A percentile compares a stretch with the other conserved stretches of the same genome.
Conservation (phyloP, 2,113 vertebrate species). For the Axis porcinus region DNA sequence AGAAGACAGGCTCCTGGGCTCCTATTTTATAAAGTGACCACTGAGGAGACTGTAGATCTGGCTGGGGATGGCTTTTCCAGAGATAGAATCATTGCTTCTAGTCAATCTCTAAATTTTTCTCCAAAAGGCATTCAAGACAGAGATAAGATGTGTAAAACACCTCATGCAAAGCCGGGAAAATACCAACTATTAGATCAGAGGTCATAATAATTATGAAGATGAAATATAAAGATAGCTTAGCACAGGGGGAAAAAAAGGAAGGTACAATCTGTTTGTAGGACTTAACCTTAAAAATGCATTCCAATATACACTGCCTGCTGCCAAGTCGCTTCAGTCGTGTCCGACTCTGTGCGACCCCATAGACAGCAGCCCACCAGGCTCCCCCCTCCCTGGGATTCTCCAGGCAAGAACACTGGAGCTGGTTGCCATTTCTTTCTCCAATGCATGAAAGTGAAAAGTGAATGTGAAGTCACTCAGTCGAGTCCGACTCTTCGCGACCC, state of each 20-base stretch:
- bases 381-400: accelerated
- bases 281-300: background rate
- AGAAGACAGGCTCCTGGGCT: background rate
- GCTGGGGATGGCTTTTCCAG: background rate
- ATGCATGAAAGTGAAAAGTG: background rate
- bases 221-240: background rate
- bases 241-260: background rate
- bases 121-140: background rate
- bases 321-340: background rate
- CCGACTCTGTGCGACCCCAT: background rate
- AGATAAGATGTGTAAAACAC: background rate
- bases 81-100: background rate
- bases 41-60: background rate
- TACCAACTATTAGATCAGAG: background rate
- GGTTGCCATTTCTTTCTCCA: background rate
- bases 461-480: accelerated
- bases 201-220: background rate
- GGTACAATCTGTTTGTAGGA: background rate
- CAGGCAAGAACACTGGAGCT: background rate
- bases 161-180: background rate
- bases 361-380: background rate
- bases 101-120: background rate
- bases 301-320: background rate
- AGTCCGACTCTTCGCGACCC: accelerated
- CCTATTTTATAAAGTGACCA: background rate